Base-by-base conservation (phyloP, 1,140 invertebrate genomes). In the Drosophila suzukii region DNA sequence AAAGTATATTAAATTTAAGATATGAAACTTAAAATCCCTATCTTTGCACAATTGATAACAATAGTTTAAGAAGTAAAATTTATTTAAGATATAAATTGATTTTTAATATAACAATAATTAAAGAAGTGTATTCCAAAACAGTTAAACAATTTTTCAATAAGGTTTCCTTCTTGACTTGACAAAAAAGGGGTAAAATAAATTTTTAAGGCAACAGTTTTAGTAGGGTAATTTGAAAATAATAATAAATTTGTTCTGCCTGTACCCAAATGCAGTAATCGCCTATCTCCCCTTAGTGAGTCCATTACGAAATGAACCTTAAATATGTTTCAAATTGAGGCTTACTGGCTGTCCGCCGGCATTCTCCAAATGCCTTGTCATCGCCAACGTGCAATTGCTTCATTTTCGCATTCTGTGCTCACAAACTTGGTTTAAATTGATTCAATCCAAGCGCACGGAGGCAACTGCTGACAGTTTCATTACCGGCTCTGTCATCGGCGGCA, bases 381-480 rank as follows among this genome's bases (percentile, higher is more conserved):
- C 38, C 67, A 63, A 36, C 39, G 43, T 62, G 60, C 46, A 77
- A 78, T 78, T 78, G 57, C 74, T 61, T 71, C 65, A 78, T 78
- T 78, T 78, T 55, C 65, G 62, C 73, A 77, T 76, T 77, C 56
- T 60, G 61, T 6, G 47, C 59, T 38, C 62, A 74, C 75, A 60
- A 70, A 63, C 55, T 54, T 50, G 56, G 61, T 57, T 70, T 79
- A 72, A 86, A 86, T 88, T 75, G 49, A 79, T 56, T 62, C 36
- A 71, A 67, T 53, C 59, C 20, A 32, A 56, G 61, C 24, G 15
- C 34, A 30, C 47, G 34, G 41, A 44, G 46, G 70, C 49, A 50
- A 46, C 24, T 41, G 56, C 73, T 85, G 77, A 85, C 79, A 83
- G 74, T 85, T 85, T 85, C 59, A 85, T 84, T 84, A 75, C 75